Evolutionary conservation across 2,888 invertebrate species (phyloP), one percentile per base, ranked within the genome.

Genomic region (Xanthia togata): DNA sequence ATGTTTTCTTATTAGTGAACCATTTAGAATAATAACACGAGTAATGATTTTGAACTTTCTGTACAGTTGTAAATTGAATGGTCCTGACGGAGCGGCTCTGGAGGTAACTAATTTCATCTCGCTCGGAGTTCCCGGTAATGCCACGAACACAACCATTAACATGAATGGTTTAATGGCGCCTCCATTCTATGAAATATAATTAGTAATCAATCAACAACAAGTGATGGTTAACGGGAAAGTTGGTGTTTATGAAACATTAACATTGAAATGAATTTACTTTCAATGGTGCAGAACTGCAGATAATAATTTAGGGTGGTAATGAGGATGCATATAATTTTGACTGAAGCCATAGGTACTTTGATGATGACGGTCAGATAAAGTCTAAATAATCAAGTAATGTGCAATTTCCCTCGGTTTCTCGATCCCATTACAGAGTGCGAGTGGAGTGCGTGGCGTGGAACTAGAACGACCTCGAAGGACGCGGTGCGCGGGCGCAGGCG

Each of bases 401-500:
- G 17, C 20, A 72, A 75, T 73, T 76, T 69, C 68, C 55, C 26
- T 70, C 35, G 35, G 50, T 70, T 60, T 26, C 35, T 79, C 26
- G 70, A 73, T 76, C 76, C 73, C 75, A 79, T 70, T 80, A 80
- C 72, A 38, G 35, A 68, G 82, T 73, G 65, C 64, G 72, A 60
- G 76, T 78, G 76, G 74, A 80, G 78, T 81, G 82, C 79, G 81
- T 82, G 75, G 71, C 70, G 57, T 90, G 90, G 90, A 92, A 93
- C 92, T 92, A 87, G 91, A 93, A 93, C 95, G 94, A 95, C 94
- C 95, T 94, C 94, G 93, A 95, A 95, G 95, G 95, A 92, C 93
- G 93, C 72, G 68, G 75, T 41, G 79, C 50, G 72, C 71, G 71
- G 76, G 76, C 88, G 90, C 81, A 75, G 77, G 85, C 67, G 60